Evolutionary conservation across 1,140 invertebrate species (phyloP), one percentile per base, ranked within the genome.

Genomic region (Oreohelix idahoensis): DNA sequence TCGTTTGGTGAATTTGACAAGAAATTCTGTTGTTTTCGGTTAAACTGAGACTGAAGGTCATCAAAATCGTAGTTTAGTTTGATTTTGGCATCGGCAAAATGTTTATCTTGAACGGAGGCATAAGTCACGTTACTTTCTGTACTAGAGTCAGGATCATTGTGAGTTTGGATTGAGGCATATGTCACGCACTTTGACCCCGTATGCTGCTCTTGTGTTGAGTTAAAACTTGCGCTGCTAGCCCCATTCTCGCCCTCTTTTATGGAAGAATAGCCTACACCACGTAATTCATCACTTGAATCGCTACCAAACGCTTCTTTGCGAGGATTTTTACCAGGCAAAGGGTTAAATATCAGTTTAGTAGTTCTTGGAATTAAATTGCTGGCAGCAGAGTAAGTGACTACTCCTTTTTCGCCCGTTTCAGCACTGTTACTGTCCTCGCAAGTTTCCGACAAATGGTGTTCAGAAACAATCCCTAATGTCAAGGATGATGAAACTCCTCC

Each of bases 291-390:
- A 36, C 79, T 80, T n/a, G 17, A 51, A 29, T 70, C 51, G 20
- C 79, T 80, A 13, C 79, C 79, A 38, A 70, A 71, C 0, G 69
- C 79, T 71, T 80, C 79, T 66, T 71, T 71, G 29, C 45, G 15
- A 23, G 69, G 79, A 36, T 79, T 53, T 79, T 79, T 79, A 13
- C 77, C 77, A 8, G 38, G 38, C 51, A 79, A 36, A 11, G 80
- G 80, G n/a, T 82, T 36, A 75, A 82, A 82, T n/a, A 38, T 36
- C 29, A 82, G 23, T 20, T 58, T 75, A 0, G 80, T 82, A 1
- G 79, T 32, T 20, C 80, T 11, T 75, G 80, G 70, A 35, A 82
- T 82, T 32, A 82, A 82, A 32, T 82, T 82, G 29, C 80, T 75
- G 32, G 70, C 80, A 35, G 35, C 23, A 0, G 70, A 53, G 51